Percentiles rank a stretch among this genome's conserved stretches.
These are phyloP conservation scores for Cochlearius cochlearius DNA, from an alignment of 2,113 vertebrate genomes.

Conservation along the genomic window DNA sequence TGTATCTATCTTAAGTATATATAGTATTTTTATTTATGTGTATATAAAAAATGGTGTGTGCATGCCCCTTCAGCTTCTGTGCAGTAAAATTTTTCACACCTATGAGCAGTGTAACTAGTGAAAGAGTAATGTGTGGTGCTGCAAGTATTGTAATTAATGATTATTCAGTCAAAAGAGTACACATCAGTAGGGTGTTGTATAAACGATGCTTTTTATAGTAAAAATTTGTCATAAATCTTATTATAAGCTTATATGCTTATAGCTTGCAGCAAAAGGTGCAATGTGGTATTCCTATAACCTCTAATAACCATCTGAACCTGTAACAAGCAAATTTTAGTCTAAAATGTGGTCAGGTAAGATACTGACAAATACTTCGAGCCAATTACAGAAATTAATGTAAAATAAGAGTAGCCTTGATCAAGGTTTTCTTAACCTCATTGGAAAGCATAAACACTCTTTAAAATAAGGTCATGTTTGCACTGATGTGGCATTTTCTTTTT, in stretches of 20 bases:
- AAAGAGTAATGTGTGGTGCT: neutral
- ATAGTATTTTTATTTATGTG: neutral
- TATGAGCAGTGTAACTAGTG: neutral
- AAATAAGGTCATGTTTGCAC: neutral
- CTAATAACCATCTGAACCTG: neutral
- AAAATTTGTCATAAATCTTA: neutral
- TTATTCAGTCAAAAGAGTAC: neutral
- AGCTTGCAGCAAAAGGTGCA: neutral
- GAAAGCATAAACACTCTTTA: neutral
- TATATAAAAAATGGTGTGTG: neutral
- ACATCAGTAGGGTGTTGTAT: neutral
- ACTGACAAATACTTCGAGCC: neutral
- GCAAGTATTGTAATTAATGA: neutral
- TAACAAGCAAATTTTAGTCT: neutral
- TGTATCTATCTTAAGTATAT: neutral
- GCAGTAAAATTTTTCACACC: neutral
- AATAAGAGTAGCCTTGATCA: neutral
- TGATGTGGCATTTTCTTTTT: slow-evolving; percentile 12
- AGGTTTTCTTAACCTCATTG: neutral
- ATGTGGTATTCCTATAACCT: neutral
- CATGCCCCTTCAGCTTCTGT: neutral
- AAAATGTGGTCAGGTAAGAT: neutral
- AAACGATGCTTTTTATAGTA: neutral
- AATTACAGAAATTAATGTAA: neutral
- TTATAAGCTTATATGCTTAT: neutral